Evolutionary conservation across 1,140 invertebrate genomes (phyloP), one percentile per base, ranked within the genome.

Genomic region (Helicoverpa zea): DNA sequence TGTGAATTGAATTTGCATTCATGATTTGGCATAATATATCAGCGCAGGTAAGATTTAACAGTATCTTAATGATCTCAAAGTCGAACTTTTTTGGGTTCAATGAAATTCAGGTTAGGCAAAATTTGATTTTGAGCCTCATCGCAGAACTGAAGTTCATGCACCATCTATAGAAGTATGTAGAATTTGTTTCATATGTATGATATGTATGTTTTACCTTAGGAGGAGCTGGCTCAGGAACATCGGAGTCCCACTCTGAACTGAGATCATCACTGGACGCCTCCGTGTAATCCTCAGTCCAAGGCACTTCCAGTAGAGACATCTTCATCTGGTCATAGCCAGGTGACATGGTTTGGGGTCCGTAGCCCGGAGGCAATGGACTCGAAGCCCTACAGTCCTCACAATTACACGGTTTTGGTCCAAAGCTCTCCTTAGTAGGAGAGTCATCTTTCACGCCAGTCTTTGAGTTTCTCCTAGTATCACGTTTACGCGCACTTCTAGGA

Each of bases 241-340:
- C 98, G 0, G 97, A 98, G 89, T 98, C 98, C 98, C 98, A 98
- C 89, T 98, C 98, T 9, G 98, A 98, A 90, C 97, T 98, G 12
- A 98, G 96, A 95, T 98, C 98, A 90, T 98, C 98, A 87, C 97
- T 98, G 80, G 97, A 98, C 13, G 97, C 97, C 89, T 98, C 97
- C 10, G 97, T 97, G 91, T 97, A 98, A 86, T 98, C 98, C 52
- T 96, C 91, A 49, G 90, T 94, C 95, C 96, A 96, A 0, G 97
- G 97, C 58, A 98, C 97, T 87, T 97, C 96, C 59, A 98, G 90
- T n/a, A 98, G 91, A 16, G 96, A 97, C 81, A 96, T 96, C 83
- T 97, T 96, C 95, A 98, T 98, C 88, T 98, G 97, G 79, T 97
- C 97, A 86, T 98, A 98, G 2, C 98, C 98, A 12, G 95, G 96